phyloP scores from a whole-genome alignment of 1,140 invertebrate genomes.

The Panulirus ornatus region DNA sequence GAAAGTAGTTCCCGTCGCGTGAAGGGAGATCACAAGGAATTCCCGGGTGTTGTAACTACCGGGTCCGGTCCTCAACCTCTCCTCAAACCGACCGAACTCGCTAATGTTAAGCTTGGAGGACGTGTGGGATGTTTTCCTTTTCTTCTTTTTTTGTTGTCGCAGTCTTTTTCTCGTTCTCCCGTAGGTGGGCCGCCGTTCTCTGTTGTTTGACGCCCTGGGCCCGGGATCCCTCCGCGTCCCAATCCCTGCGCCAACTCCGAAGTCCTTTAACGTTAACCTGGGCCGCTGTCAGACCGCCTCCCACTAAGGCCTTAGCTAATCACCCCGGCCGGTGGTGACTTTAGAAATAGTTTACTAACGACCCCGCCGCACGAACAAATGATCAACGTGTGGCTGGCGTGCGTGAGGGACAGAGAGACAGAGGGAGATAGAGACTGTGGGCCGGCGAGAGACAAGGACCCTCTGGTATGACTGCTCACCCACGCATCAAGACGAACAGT shows the following conservation, averaged over 20 bases:
- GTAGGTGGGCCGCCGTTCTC: background rate
- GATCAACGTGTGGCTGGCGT: too few relatives aligned
- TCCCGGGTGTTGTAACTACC: background rate
- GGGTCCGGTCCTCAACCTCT: background rate
- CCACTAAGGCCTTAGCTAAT: too few relatives aligned
- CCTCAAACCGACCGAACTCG: background rate
- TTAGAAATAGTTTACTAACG: too few relatives aligned
- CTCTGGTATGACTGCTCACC: too few relatives aligned
- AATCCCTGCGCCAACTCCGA: background rate
- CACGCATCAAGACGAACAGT: constrained; percentile 25
- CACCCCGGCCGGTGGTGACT: too few relatives aligned
- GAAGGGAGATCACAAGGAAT: too few relatives aligned
- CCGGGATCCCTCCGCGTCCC: background rate
- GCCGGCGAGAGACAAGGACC: too few relatives aligned
- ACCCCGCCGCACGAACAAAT: too few relatives aligned
- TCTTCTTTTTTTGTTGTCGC: constrained; percentile 4
- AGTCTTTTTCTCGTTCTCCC: background rate
- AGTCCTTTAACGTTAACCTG: too few relatives aligned
- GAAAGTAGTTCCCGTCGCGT: too few relatives aligned
- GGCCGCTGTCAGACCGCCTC: background rate
- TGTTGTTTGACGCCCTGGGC: background rate
- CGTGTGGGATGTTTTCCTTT: constrained; percentile 4
- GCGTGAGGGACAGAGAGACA: background rate
- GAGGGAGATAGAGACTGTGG: too few relatives aligned
- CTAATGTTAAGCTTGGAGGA: background rate